phyloP scores from a whole-genome alignment of 2,888 invertebrate genomes.

The Chydorus sphaericus region DNA sequence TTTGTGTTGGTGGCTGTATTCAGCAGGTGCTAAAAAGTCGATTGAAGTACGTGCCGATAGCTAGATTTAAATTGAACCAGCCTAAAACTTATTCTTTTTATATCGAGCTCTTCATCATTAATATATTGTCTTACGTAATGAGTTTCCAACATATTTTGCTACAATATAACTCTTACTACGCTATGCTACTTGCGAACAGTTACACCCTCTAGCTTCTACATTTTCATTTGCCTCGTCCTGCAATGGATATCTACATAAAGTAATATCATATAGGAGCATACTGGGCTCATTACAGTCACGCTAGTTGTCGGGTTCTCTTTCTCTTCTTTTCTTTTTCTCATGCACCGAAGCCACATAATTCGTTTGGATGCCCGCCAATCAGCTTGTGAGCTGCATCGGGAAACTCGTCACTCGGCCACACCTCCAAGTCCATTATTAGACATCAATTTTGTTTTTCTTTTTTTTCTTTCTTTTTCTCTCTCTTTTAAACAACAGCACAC shows the following conservation, averaged over 20 bases:
- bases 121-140: too few relatives aligned
- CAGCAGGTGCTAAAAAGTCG: constrained; percentile 4
- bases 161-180: too few relatives aligned
- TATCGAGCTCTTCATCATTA: too few relatives aligned
- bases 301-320: not conserved
- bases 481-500: constrained; percentile 3
- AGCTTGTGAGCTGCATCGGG: not conserved
- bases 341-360: not conserved
- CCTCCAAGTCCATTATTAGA: not conserved
- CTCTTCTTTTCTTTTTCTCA: not conserved
- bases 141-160: too few relatives aligned
- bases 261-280: too few relatives aligned
- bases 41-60: too few relatives aligned
- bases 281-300: constrained; percentile 4
- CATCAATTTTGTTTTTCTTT: not conserved
- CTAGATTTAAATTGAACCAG: too few relatives aligned
- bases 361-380: constrained; percentile 8
- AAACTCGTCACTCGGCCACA: constrained; percentile 3
- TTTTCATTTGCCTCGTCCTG: too few relatives aligned
- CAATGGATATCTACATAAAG: too few relatives aligned
- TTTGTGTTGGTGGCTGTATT: not conserved
- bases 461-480: not conserved
- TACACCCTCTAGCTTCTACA: too few relatives aligned
- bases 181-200: too few relatives aligned
- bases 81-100: too few relatives aligned